Base-by-base conservation (phyloP, 2,113 vertebrate genomes). In the Epinephelus cyanopodus region DNA sequence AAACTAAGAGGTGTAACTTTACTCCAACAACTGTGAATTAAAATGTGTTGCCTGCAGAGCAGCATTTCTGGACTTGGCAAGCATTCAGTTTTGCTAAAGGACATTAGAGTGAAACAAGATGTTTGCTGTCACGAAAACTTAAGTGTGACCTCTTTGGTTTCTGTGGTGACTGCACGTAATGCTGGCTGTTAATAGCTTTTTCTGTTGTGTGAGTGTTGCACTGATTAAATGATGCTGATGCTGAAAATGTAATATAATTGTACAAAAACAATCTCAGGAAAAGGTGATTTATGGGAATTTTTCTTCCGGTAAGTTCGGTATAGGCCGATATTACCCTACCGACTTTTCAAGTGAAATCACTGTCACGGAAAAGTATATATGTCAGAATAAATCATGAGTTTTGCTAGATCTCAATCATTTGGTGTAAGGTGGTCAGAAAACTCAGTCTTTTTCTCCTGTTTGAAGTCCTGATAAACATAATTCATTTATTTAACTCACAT, bases 121-220 rank as follows among this genome's bases (percentile, higher is more conserved):
- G 77, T 71, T 78, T 23, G 66, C 47, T 65, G 84, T 65, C 82
- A 69, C 0, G 18, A 33, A 1, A 15, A 29, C 33, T 77, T 73
- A 68, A 29, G 58, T 50, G 21, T 73, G 50, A 77, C 50, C 67
- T 64, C 11, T 45, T 17, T 2, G 54, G 23, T 52, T 10, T 45
- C 62, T 52, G 1, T 23, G n/a, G 5, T 78, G 48, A 27, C 25
- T 18, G 5, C 77, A 63, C 70, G 39, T 33, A 6, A 9, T 14
- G 23, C 42, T n/a, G 19, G 11, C 48, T 27, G 39, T 57, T 6
- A 65, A 50, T 18, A 27, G 63, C 27, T 10, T 48, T 60, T 50
- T 27, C 1, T 53, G 5, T 53, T 54, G 13, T 27, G 14, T 48
- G 27, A 21, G 2, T 2, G 2, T 14, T 64, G 54, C 27, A 18